phyloP scores from a whole-genome alignment of 1,140 invertebrate genomes.

The Drosophila hydei region DNA sequence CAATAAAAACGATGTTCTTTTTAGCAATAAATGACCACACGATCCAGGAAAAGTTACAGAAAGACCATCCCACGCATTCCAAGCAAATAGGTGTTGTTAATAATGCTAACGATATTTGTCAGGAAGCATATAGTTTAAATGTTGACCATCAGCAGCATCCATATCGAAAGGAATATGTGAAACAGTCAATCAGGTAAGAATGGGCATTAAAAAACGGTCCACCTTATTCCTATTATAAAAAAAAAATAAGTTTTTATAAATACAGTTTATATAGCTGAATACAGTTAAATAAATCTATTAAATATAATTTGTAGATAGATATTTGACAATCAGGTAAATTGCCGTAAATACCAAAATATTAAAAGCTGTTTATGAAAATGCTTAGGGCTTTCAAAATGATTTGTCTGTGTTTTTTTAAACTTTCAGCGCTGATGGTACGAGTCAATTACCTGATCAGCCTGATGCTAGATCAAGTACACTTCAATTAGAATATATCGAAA shows the following conservation, averaged over 20 bases:
- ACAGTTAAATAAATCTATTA: no score
- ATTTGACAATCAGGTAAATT: no score
- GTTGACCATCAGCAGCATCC: slow-evolving; percentile 17
- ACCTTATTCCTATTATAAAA: no score
- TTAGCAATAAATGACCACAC: slow-evolving; percentile 29
- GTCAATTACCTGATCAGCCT: slow-evolving; percentile 4
- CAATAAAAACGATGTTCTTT: slow-evolving; percentile 1
- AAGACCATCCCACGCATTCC: slow-evolving; percentile 22
- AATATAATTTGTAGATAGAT: no score
- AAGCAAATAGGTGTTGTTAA: slow-evolving; percentile 23
- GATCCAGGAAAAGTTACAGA: slow-evolving; percentile 20
- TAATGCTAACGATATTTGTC: slow-evolving; percentile 37
- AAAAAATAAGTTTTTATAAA: no score
- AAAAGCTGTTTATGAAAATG: background rate
- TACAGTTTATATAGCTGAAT: no score
- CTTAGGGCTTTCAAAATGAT: background rate
- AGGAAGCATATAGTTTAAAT: slow-evolving; percentile 33
- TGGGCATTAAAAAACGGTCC: no score
- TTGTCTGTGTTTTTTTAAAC: background rate
- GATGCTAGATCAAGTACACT: slow-evolving; percentile 10
- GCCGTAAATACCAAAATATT: no score
- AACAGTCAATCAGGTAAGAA: slow-evolving; percentile 41
- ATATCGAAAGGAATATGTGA: background rate
- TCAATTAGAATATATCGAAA: slow-evolving; percentile 10
- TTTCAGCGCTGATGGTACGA: slow-evolving; percentile 19